Evolutionary conservation across 2,113 vertebrate species (phyloP).

Genomic region (Tursiops truncatus): DNA sequence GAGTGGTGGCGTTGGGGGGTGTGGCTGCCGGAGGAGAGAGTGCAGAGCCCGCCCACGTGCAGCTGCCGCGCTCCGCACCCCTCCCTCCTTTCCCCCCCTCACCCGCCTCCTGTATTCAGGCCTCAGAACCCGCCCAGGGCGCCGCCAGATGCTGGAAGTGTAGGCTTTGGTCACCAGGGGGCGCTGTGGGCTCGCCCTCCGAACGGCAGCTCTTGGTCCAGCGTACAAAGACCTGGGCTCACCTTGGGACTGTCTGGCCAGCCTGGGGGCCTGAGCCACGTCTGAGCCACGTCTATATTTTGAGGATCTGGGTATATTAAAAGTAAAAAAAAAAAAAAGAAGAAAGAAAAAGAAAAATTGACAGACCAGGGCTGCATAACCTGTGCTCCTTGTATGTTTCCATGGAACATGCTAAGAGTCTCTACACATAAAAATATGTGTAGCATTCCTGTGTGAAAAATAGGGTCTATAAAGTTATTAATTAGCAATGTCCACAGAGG

Average conservation of each 20-base stretch:
- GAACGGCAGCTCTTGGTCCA: background rate
- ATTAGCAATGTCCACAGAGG: accelerated
- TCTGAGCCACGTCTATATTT: background rate
- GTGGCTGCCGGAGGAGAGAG: background rate
- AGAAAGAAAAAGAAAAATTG: background rate
- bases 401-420: background rate
- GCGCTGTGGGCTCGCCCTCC: background rate
- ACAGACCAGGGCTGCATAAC: no score
- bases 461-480: accelerated
- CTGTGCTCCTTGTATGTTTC: background rate
- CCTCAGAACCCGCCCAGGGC: background rate
- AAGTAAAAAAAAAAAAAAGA: background rate
- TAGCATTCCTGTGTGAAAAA: accelerated
- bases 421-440: background rate
- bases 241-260: accelerated
- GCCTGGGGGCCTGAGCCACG: background rate
- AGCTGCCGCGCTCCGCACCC: background rate
- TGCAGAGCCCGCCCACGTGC: background rate
- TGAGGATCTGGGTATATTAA: background rate
- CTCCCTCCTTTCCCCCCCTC: no score
- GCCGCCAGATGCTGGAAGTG: background rate
- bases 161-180: background rate
- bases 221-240: background rate
- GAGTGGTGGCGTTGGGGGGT: background rate
- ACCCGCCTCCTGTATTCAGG: no score